Evolutionary conservation across 1,140 invertebrate species (phyloP).

Genomic region (Yoshiicerus persimilis): DNA sequence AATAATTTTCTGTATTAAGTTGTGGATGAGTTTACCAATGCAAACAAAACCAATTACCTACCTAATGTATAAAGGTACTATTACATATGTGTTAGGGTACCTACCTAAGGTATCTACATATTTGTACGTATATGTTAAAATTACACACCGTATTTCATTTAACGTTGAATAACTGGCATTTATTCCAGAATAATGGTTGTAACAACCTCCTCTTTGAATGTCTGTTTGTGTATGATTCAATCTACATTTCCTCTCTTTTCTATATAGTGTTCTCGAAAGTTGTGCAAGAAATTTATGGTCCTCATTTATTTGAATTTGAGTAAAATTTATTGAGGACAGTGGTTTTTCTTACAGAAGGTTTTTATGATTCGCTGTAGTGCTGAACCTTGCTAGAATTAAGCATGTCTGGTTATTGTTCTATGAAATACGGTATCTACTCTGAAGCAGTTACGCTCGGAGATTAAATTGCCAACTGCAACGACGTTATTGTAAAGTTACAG

Average conservation of each 20-base stretch:
- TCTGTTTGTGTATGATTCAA: too few species aligned
- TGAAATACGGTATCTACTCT: not conserved
- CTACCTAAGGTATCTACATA: not conserved
- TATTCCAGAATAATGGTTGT: not conserved
- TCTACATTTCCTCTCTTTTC: too few species aligned
- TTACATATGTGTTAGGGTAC: not conserved
- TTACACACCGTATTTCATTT: not conserved
- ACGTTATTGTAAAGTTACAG: not conserved
- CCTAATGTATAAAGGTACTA: not conserved
- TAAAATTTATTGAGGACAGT: too few species aligned
- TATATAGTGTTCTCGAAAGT: too few species aligned
- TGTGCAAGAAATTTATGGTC: too few species aligned
- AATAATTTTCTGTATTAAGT: not conserved
- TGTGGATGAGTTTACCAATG: not conserved
- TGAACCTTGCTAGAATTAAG: too few species aligned
- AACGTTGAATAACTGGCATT: not conserved
- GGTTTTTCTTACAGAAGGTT: too few species aligned
- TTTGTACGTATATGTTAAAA: too few species aligned
- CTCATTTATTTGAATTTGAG: too few species aligned
- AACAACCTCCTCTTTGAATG: not conserved
- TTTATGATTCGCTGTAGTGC: too few species aligned
- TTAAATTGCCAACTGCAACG: not conserved
- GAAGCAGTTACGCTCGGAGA: not conserved
- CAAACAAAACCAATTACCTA: not conserved
- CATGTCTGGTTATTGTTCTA: not conserved